Conservation (phyloP, 2,888 invertebrate species). For the Coronaproctus castanopsis region DNA sequence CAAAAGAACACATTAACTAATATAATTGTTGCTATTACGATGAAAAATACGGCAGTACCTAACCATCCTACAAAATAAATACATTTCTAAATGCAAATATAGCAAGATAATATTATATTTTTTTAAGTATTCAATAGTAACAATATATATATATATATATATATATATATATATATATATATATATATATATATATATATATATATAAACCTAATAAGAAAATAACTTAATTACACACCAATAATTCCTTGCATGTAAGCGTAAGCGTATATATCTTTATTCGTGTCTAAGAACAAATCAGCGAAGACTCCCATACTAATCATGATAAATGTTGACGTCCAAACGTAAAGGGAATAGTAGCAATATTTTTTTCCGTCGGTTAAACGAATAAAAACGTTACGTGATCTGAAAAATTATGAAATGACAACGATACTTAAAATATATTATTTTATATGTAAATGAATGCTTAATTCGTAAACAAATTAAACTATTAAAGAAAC, state of each 20-base stretch:
- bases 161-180: too few species aligned
- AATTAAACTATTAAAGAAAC: too few species aligned
- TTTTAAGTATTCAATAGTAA: too few species aligned
- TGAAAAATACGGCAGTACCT: conserved; percentile 63
- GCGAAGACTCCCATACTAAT: conserved; percentile 56
- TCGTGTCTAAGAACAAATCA: conserved; percentile 53
- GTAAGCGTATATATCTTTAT: conserved; percentile 17
- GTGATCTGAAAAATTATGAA: conserved; percentile 48
- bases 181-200: too few species aligned
- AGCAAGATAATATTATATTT: too few species aligned
- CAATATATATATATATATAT: too few species aligned
- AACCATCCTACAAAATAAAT: conserved; percentile 40
- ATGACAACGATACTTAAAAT: conserved; percentile 73
- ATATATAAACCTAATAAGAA: too few species aligned
- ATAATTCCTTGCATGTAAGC: neutral
- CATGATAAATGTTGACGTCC: conserved; percentile 50
- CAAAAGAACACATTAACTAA: conserved; percentile 60
- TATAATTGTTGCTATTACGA: conserved; percentile 59
- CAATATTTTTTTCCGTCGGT: conserved; percentile 73
- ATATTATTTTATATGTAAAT: conserved; percentile 72
- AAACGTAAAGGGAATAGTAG: conserved; percentile 63
- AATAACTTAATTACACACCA: too few species aligned
- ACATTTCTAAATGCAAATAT: too few species aligned
- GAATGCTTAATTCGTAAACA: too few species aligned
- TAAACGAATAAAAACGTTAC: conserved; percentile 63